Conservation (phyloP, 2,113 vertebrate genomes). For the Gymnobelideus leadbeateri region DNA sequence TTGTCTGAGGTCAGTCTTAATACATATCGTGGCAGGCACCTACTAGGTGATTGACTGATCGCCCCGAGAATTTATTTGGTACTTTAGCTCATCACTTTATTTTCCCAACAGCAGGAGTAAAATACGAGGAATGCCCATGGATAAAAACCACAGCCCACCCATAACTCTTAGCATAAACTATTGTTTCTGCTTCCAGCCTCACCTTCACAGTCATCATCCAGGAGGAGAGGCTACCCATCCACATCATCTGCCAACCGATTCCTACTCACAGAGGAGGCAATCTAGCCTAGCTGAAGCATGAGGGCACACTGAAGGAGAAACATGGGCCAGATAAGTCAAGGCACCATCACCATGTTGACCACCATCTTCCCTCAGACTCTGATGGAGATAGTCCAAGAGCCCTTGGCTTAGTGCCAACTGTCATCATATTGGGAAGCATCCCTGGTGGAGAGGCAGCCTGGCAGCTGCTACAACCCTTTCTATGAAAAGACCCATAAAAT, state of each 20-base stretch:
- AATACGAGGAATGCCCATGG: background rate
- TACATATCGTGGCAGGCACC: background rate
- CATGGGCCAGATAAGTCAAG: background rate
- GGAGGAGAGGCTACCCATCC: background rate
- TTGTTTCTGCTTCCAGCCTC: background rate
- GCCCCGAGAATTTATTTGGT: background rate
- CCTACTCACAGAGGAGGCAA: background rate
- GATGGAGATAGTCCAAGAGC: too few species aligned
- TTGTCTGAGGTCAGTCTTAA: background rate
- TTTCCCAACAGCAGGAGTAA: background rate
- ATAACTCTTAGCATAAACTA: background rate
- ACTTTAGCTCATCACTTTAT: background rate
- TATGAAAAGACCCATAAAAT: too few species aligned
- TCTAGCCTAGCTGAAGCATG: background rate
- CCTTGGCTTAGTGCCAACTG: too few species aligned
- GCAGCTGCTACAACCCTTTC: too few species aligned
- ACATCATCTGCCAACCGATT: background rate
- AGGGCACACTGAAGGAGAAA: background rate
- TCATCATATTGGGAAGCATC: too few species aligned
- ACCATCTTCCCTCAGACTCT: background rate
- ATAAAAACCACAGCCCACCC: background rate
- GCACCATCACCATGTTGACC: background rate
- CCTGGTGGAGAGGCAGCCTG: too few species aligned
- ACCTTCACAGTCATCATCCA: background rate
- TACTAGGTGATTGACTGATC: constrained; percentile 16